Evolutionary conservation across 2,113 vertebrate species (phyloP), one percentile per base, ranked within the genome.

Genomic region (Brienomyrus longianalis): DNA sequence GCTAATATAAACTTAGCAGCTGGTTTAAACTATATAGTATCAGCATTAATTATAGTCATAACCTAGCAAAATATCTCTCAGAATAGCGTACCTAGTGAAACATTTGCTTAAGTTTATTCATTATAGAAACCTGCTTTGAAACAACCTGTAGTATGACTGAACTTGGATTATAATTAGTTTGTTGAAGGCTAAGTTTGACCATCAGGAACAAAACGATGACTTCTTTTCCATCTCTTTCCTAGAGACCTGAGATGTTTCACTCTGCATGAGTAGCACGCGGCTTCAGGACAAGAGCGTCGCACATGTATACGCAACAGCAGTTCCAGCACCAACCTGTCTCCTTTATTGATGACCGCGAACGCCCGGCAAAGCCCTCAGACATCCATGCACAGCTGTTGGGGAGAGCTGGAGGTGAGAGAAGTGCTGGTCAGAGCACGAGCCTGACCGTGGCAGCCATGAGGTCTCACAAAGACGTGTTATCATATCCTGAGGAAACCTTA

Each of bases 331-430:
- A 10, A n/a, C 45, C 19, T 48, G 45, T 84, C 83, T 11, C 7
- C 17, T 2, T 45, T 47, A 43, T 47, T 83, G 43, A 74, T 74
- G 66, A 15, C 13, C 11, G 3, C 11, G 10, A 35, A 11, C 17
- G 2, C 6, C 17, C 43, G 0, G 80, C 19, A 3, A 47, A 83
- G 43, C 45, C 80, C 21, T 83, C 45, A 45, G 80, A 83, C 43
- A 48, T 47, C 43, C 17, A 21, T 5, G 45, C 45, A 17, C 77
- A 19, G 77, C 39, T 19, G 77, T 6, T 45, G 80, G 23, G 95
- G 95, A 95, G 92, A 94, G 93, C 89, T 90, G 94, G 89, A 91
- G 93, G 93, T 92, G 88, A 51, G 70, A 77, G 45, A 56, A 31
- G 15, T 15, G 62, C 5, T 45, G 3, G 23, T 62, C 19, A 47